Evolutionary conservation across 2,797 vertebrate species (phyloP).

Genomic region (Xenopus petersii): DNA sequence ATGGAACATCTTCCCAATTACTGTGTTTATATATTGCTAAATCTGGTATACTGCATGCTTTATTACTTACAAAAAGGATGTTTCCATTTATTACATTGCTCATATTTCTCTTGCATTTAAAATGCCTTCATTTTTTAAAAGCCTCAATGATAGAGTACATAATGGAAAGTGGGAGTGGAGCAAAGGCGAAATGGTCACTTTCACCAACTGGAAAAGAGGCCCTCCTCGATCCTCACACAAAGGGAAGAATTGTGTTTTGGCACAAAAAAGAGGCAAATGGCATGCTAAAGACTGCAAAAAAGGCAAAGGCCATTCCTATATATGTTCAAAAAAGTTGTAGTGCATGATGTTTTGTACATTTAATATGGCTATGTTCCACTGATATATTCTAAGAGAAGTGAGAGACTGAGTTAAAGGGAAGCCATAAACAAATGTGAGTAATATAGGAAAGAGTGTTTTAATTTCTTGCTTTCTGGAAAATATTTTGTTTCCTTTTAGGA

Average conservation of each 20-base stretch:
- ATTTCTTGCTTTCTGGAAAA: too few relatives aligned
- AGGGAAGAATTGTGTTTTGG: slow-evolving; percentile 79
- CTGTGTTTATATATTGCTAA: too few relatives aligned
- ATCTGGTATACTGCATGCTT: too few relatives aligned
- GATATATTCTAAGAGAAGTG: background rate
- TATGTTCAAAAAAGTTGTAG: slow-evolving; percentile 74
- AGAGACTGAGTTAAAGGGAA: background rate
- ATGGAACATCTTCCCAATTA: too few relatives aligned
- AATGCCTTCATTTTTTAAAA: slow-evolving; percentile 56
- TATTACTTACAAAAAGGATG: too few relatives aligned
- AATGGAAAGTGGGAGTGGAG: slow-evolving; percentile 83
- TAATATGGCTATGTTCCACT: slow-evolving; percentile 25
- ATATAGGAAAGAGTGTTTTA: too few relatives aligned
- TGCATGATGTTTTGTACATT: slow-evolving; percentile 12
- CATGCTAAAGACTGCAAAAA: slow-evolving; percentile 79
- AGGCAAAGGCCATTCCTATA: slow-evolving; percentile 66
- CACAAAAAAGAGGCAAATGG: slow-evolving; percentile 83
- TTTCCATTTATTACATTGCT: too few relatives aligned
- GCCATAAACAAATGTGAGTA: too few relatives aligned
- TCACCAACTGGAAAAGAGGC: slow-evolving; percentile 80
- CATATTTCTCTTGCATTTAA: too few relatives aligned
- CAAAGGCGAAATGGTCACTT: slow-evolving; percentile 74
- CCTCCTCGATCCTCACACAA: slow-evolving; percentile 55
- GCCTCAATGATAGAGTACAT: slow-evolving; percentile 76
- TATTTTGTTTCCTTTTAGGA: too few relatives aligned